Evolutionary conservation across 2,888 invertebrate species (phyloP).

Genomic region (Ceriagrion tenellum): DNA sequence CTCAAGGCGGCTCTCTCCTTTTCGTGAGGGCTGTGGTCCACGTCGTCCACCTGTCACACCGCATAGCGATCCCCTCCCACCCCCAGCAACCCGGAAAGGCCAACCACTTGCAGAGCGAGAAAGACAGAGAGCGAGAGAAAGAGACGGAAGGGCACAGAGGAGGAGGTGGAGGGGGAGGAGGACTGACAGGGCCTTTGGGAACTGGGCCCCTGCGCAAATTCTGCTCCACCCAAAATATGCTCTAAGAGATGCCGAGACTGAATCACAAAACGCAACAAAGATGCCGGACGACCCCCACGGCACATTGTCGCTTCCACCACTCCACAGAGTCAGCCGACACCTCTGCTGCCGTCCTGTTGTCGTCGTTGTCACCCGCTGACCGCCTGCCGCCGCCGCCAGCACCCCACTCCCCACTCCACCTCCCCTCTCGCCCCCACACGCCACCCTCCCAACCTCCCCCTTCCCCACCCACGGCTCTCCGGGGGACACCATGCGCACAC

Average conservation of each 20-base stretch:
- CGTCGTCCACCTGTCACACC: not conserved
- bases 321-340: constrained; percentile 43
- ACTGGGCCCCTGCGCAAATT: not conserved
- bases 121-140: constrained; percentile 12
- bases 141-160: not conserved
- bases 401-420: not conserved
- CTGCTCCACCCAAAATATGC: not conserved
- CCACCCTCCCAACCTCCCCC: not conserved
- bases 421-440: not conserved
- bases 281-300: constrained; percentile 50
- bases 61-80: not conserved
- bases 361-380: not conserved
- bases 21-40: not conserved
- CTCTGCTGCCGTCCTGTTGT: not conserved
- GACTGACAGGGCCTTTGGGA: not conserved
- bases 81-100: not conserved
- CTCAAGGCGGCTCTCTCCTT: constrained; percentile 21
- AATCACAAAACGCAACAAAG: constrained; percentile 45
- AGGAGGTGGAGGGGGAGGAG: not conserved
- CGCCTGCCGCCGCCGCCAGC: not conserved
- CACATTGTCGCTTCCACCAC: constrained; percentile 10
- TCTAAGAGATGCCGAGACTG: constrained; percentile 30
- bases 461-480: not conserved
- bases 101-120: not conserved
- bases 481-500: constrained; percentile 19